phyloP scores from a whole-genome alignment of 2,888 invertebrate species.

The Melieria omissa region DNA sequence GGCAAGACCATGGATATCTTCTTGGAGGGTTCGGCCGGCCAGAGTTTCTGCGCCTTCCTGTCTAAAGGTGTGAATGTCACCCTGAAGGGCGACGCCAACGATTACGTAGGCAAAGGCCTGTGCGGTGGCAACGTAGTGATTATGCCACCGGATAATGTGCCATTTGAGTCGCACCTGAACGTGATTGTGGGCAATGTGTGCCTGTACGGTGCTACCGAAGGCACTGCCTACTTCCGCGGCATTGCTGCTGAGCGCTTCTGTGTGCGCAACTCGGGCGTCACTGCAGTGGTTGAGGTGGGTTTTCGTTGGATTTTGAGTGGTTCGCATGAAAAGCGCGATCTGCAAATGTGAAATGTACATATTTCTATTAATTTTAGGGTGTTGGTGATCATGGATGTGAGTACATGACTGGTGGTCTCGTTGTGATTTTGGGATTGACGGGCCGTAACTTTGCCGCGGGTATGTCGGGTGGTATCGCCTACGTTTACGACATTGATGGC shows the following conservation, averaged over 20 bases:
- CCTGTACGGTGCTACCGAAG: conserved; percentile 95
- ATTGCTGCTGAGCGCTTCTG: conserved; percentile 98
- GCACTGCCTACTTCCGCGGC: conserved; percentile 93
- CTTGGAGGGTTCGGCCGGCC: conserved; percentile 94
- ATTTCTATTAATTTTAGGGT: conserved; percentile 69
- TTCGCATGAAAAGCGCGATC: not conserved
- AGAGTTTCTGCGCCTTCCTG: conserved; percentile 98
- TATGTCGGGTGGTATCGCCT: conserved; percentile 97
- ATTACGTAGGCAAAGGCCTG: conserved; percentile 96
- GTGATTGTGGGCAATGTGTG: conserved; percentile 99
- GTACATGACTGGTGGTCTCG: conserved; percentile 97
- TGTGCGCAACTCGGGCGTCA: conserved; percentile 96
- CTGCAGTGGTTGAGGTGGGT: conserved; percentile 88
- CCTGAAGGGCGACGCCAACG: conserved; percentile 97
- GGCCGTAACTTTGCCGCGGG: conserved; percentile 99
- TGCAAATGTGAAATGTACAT: not conserved
- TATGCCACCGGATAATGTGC: conserved; percentile 86
- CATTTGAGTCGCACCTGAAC: conserved; percentile 92
- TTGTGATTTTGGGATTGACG: conserved; percentile 91
- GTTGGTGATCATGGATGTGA: conserved; percentile 99
- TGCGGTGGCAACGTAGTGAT: conserved; percentile 95
- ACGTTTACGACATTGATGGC: conserved; percentile 90
- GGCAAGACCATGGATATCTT: conserved; percentile 81
- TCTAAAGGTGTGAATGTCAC: conserved; percentile 89
- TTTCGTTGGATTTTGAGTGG: not conserved